A percentile compares a stretch with the other conserved stretches of the same genome.
These are phyloP conservation scores for Zelostemma sp. DNA, from an alignment of 1,140 invertebrate species.

Conservation along the genomic window DNA sequence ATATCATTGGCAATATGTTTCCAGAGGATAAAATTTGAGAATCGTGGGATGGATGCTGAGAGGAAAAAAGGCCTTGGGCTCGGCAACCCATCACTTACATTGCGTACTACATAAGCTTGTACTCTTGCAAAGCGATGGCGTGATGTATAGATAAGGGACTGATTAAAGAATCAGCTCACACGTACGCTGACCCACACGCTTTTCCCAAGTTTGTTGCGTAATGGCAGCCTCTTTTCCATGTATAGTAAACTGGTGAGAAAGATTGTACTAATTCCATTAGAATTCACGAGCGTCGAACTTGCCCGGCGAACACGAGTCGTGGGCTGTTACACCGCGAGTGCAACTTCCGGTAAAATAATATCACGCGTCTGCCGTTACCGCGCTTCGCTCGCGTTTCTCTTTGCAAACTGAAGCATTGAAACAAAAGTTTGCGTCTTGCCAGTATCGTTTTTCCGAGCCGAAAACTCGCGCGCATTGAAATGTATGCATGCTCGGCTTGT, in stretches of 20 bases:
- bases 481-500: neutral
- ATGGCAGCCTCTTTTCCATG: slow-evolving; percentile 23
- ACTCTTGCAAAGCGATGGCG: slow-evolving; percentile 29
- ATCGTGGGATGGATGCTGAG: slow-evolving; percentile 18
- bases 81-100: slow-evolving; percentile 27
- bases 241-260: slow-evolving; percentile 30
- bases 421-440: neutral
- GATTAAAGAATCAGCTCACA: slow-evolving; percentile 12
- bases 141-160: slow-evolving; percentile 24
- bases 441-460: neutral
- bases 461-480: too few relatives aligned
- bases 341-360: slow-evolving; percentile 38
- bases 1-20: too few relatives aligned
- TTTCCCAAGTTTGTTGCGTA: slow-evolving; percentile 27
- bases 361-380: slow-evolving; percentile 9
- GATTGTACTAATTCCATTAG: slow-evolving; percentile 49
- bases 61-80: slow-evolving; percentile 26
- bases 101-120: slow-evolving; percentile 12
- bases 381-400: neutral
- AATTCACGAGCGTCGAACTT: slow-evolving; percentile 41
- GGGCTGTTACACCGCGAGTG: slow-evolving; percentile 26
- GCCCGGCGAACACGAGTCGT: slow-evolving; percentile 25
- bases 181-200: slow-evolving; percentile 1
- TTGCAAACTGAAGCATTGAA: slow-evolving; percentile 5
- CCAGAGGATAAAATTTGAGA: too few relatives aligned